A percentile compares a stretch with the other conserved stretches of the same genome.
phyloP scores from a whole-genome alignment of 2,888 invertebrate genomes.

The Leptinotarsa haldemani region DNA sequence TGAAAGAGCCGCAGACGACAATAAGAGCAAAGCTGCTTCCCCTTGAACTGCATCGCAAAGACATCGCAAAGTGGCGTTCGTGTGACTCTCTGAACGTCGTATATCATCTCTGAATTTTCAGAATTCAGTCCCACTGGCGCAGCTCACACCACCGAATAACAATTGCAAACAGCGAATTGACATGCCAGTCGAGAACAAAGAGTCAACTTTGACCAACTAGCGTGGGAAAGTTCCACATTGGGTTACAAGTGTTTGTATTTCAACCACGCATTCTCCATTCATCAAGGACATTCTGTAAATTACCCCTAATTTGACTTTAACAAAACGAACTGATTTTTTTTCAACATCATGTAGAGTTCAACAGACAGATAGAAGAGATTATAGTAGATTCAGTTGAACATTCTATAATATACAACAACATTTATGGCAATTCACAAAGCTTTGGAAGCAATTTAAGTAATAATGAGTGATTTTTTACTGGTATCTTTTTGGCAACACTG shows the following conservation, averaged over 20 bases:
- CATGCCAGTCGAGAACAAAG: constrained; percentile 7
- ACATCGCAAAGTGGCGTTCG: constrained; percentile 4
- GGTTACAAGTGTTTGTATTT: constrained; percentile 1
- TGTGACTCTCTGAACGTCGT: constrained; percentile 2
- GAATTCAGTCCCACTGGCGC: constrained; percentile 13
- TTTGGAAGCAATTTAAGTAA: too few relatives aligned
- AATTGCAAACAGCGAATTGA: constrained; percentile 16
- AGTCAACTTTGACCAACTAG: constrained; percentile 14
- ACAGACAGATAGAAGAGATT: too few relatives aligned
- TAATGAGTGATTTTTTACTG: too few relatives aligned
- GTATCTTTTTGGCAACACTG: too few relatives aligned
- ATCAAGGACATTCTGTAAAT: background rate
- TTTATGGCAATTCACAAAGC: too few relatives aligned
- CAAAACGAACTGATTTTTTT: background rate
- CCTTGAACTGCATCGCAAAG: background rate
- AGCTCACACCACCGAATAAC: constrained; percentile 7
- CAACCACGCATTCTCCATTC: constrained; percentile 11
- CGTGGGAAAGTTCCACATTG: constrained; percentile 13
- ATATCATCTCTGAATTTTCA: constrained; percentile 9
- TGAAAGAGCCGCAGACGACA: background rate
- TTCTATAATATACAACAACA: too few relatives aligned
- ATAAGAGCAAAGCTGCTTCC: background rate
- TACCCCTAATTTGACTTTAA: background rate
- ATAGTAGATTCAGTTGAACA: too few relatives aligned
- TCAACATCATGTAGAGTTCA: too few relatives aligned